Percentiles rank a stretch among this genome's conserved stretches.
Evolutionary conservation across 35 echinoderm and acorn worm species (phyloP).

Genomic region (Acanthaster planci): DNA sequence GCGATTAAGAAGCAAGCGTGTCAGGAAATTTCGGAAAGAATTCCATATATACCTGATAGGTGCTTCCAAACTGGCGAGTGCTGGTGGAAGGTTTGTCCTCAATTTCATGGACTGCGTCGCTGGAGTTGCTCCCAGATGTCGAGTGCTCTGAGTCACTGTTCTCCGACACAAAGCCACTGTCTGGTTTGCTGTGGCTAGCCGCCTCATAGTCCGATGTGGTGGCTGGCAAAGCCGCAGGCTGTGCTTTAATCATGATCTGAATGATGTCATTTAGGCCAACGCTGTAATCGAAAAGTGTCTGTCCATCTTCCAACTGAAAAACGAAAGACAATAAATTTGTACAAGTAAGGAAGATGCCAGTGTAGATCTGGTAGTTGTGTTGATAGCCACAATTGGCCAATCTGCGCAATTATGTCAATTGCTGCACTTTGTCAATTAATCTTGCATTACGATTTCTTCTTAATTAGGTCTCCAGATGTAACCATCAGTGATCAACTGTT

Average conservation of each 20-base stretch:
- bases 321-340: not conserved
- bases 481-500: no score
- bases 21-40: no score
- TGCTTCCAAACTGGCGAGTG: not conserved
- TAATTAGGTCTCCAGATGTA: no score
- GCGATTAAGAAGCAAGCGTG: no score
- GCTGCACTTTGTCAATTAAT: no score
- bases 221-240: not conserved
- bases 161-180: constrained; percentile 88
- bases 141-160: constrained; percentile 76
- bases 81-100: constrained; percentile 57
- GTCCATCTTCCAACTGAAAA: constrained; percentile 79
- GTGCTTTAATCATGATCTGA: constrained; percentile 71
- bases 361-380: no score
- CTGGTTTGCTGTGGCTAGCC: constrained; percentile 54
- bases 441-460: no score
- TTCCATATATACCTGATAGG: not conserved
- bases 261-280: constrained; percentile 91
- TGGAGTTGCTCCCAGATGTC: not conserved
- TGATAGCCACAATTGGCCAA: no score
- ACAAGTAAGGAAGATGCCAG: no score
- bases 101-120: not conserved
- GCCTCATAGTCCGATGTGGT: not conserved
- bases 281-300: constrained; percentile 85
- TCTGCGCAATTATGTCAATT: no score